Percentiles rank a stretch among this genome's conserved stretches.
Conservation (phyloP, 92 coral and sea anemone genomes). For the Zoanthus sociatus region DNA sequence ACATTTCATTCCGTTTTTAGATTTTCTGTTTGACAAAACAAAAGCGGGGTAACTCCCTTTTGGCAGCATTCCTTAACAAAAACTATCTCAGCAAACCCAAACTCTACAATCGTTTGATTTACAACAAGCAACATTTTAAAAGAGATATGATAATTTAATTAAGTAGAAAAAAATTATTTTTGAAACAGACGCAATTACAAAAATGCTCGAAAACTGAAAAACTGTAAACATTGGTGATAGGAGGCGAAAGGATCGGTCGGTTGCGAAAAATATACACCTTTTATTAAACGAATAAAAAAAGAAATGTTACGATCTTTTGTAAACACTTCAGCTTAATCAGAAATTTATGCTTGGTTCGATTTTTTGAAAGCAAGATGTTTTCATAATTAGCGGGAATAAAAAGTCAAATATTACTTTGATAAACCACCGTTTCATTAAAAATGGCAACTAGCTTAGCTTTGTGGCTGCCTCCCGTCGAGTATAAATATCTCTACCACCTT, state of each 20-base stretch:
- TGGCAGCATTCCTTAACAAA: background rate
- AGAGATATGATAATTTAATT: constrained; percentile 52
- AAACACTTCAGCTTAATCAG: background rate
- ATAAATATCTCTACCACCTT: constrained; percentile 48
- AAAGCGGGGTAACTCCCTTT: background rate
- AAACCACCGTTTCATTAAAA: constrained; percentile 76
- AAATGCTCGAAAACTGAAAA: constrained; percentile 18
- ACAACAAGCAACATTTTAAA: constrained; percentile 44
- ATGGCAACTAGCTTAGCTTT: constrained; percentile 75
- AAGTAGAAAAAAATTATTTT: constrained; percentile 26
- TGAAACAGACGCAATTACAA: constrained; percentile 42
- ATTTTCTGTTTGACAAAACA: background rate
- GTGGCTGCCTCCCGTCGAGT: constrained; percentile 58
- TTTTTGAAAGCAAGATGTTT: constrained; percentile 24
- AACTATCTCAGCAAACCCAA: constrained; percentile 33
- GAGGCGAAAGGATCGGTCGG: background rate
- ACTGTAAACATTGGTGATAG: constrained; percentile 30
- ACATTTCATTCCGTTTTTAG: background rate
- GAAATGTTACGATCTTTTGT: background rate
- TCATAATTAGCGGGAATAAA: constrained; percentile 48
- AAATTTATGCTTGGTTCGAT: background rate
- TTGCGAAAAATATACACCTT: no score
- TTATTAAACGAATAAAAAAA: background rate
- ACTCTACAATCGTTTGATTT: constrained; percentile 17
- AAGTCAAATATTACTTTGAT: constrained; percentile 65